These are phyloP conservation scores for Crambe crambe DNA, from an alignment of 37 sponge, comb jelly and placozoan genomes.

Conservation along the genomic window DNA sequence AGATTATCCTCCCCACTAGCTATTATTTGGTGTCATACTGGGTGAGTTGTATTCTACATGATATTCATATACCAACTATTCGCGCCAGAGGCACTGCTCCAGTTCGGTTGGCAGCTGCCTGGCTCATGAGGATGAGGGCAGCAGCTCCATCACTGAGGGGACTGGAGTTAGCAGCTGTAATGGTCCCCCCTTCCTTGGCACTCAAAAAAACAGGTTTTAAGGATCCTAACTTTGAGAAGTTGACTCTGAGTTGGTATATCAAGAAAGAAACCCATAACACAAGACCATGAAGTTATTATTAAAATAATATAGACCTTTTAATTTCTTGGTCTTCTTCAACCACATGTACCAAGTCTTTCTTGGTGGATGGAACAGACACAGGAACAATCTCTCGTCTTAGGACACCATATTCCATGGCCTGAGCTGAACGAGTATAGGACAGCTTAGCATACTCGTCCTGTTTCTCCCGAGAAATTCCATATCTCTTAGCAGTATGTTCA, in stretches of 20 bases:
- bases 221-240: constrained; percentile 78
- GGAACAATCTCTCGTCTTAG: constrained; percentile 78
- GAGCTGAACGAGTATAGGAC: constrained; percentile 72
- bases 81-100: constrained; percentile 85
- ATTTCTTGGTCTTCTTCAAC: constrained; percentile 85
- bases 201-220: constrained; percentile 84
- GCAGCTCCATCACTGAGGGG: constrained; percentile 96
- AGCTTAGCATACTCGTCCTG: constrained; percentile 95
- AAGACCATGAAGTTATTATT: no score
- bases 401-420: constrained; percentile 60
- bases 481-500: constrained; percentile 87
- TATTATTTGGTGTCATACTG: no score
- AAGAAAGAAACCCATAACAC: neutral
- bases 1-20: no score
- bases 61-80: constrained; percentile 76
- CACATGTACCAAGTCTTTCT: constrained; percentile 72
- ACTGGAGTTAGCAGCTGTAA: constrained; percentile 97
- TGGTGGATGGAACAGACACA: constrained; percentile 66
- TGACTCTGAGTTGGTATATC: constrained; percentile 24
- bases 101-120: constrained; percentile 37
- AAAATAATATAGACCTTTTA: no score
- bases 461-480: constrained; percentile 69
- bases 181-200: constrained; percentile 76
- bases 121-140: constrained; percentile 94
- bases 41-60: no score